Evolutionary conservation across 2,797 vertebrate species (phyloP).

Genomic region (Hylomyscus alleni): DNA sequence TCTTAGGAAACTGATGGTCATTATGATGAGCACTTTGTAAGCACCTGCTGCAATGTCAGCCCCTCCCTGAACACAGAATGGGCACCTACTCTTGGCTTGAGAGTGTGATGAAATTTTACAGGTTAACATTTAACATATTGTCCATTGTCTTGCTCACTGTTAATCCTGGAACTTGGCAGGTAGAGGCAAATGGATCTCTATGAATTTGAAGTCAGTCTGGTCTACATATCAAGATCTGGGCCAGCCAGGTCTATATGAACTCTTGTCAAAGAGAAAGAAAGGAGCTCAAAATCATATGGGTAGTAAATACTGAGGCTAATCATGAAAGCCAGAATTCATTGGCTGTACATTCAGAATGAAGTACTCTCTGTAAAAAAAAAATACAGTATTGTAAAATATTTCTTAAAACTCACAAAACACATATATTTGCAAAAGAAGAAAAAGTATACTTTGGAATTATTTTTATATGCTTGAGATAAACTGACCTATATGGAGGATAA

Average conservation of each 20-base stretch:
- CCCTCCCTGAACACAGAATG: background rate
- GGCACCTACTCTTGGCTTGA: background rate
- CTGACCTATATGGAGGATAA: background rate
- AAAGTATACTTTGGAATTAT: conserved; percentile 46
- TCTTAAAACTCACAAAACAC: background rate
- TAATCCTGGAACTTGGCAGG: too few species aligned
- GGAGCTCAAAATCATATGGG: background rate
- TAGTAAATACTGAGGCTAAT: background rate
- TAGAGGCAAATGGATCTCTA: background rate
- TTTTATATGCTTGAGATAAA: background rate
- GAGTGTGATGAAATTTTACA: background rate
- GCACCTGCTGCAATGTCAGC: background rate
- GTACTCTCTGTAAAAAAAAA: background rate
- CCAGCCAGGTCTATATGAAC: background rate
- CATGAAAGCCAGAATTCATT: background rate
- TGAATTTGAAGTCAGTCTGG: background rate
- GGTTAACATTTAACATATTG: background rate
- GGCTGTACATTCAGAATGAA: background rate
- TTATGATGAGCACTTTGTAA: background rate
- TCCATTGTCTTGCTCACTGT: too few species aligned
- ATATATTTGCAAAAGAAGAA: background rate
- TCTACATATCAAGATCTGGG: background rate
- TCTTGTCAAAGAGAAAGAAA: background rate
- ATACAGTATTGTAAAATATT: background rate
- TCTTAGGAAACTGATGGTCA: conserved; percentile 11